Evolutionary conservation across 2,888 invertebrate genomes (phyloP), one percentile per base, ranked within the genome.

Genomic region (Ernsta delagoae): DNA sequence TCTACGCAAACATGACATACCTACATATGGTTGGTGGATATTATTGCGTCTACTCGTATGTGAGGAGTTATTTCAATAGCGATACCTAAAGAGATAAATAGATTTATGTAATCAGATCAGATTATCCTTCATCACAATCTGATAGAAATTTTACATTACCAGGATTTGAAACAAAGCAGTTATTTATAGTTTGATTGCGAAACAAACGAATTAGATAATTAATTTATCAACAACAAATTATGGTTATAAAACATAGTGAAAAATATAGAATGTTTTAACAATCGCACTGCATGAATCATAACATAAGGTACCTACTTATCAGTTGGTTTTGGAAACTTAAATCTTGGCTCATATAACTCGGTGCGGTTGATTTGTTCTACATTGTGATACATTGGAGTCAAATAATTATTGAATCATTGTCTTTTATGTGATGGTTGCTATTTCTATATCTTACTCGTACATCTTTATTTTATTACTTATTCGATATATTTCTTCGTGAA

Each of bases 291-390:
- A 48, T 48, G 12, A 48, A 12, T 48, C 12, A 48, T 48, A 6
- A 6, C 11, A 9, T 8, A 9, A 43, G 9, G 8, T 8, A 45
- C 11, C 16, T 7, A 54, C 11, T 53, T 7, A 54, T 24, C 31
- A 3, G 9, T 54, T 54, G 16, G 31, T 31, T 54, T 54, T 54
- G 31, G 12, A 31, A 16, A 31, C 24, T 31, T 11, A 54, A 54
- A 57, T 11, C 57, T 57, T 57, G 24, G 36, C 34, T 36, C 36
- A 9, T 57, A 57, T 31, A 31, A 54, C 53, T 9, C 9, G 11
- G 16, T 54, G 53, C 53, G 53, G 53, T 54, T 31, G 31, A 54
- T 0, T 54, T 54, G 53, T 24, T 54, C 53, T 31, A 54, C 4
- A 54, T 54, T 54, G 4, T 9, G 53, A 31, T 31, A 54, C 24